A percentile compares a stretch with the other conserved stretches of the same genome.
These are phyloP conservation scores for Octomys mimax DNA, from an alignment of 2,797 vertebrate species.

Conservation along the genomic window DNA sequence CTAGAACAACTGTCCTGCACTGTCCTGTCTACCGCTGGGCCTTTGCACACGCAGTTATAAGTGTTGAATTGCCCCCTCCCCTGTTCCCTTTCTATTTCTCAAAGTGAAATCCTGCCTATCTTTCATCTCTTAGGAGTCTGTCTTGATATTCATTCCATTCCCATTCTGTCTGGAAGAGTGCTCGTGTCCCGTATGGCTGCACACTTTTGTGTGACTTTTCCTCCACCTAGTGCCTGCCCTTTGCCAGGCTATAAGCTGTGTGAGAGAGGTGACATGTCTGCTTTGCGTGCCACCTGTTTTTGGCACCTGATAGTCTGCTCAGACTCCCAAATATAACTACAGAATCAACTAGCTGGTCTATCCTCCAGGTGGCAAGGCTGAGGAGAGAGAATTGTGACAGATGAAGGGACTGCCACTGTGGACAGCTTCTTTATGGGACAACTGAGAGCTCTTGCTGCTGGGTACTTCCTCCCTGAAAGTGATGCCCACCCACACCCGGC, in stretches of 20 bases:
- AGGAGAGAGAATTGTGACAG: not conserved
- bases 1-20: not conserved
- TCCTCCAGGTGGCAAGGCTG: not conserved
- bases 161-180: not conserved
- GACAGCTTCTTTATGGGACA: not conserved
- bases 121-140: not conserved
- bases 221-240: not conserved
- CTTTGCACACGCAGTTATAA: not conserved
- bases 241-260: not conserved
- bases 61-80: not conserved
- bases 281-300: not conserved
- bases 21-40: not conserved
- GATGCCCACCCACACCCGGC: not conserved
- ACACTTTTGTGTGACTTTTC: not conserved
- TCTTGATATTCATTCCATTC: not conserved
- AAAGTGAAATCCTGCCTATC: not conserved
- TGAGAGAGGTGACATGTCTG: not conserved
- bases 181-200: not conserved
- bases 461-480: accelerated
- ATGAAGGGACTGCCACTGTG: not conserved
- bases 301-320: not conserved
- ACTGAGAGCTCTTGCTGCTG: accelerated
- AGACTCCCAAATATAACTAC: not conserved
- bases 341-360: not conserved
- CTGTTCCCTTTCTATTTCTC: not conserved